Base-by-base conservation (phyloP, 2,888 invertebrate species). In the Platerodrilus igneus region DNA sequence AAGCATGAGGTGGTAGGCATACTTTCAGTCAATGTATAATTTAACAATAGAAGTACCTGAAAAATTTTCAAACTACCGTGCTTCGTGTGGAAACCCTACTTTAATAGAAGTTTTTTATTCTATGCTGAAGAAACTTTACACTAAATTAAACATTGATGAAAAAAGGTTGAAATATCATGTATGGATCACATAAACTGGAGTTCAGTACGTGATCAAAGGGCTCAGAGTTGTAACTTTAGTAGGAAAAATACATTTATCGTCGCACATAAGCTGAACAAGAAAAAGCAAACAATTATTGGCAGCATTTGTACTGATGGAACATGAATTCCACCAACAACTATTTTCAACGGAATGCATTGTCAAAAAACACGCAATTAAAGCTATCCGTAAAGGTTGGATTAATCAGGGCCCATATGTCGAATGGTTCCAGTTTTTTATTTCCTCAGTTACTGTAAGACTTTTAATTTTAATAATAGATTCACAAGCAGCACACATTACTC, bases 311-410 rank as follows among this genome's bases (percentile, higher is more conserved):
- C 26, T 9, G 14, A 41, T 27, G 27, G 13, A 13, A 38, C 26
- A 7, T 40, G 39, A 19, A 41, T 36, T 28, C 27, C 6, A 13
- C 16, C 20, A 7, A 17, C 28, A 15, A 29, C 16, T 39, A 49
- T 51, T 15, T 51, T 49, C 20, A 49, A 49, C 37, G 37, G 28
- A 44, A 35, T 38, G 34, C 33, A 20, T 35, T 28, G 11, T 38
- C 43, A 17, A 37, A 40, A 13, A 53, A 55, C 32, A 45, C 42
- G 21, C 16, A 46, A 31, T 39, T 39, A 9, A 19, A 50, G 40
- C 37, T 55, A 15, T 53, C 51, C 43, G 42, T 33, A 51, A 52
- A 21, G 50, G 50, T 10, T 53, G 49, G 50, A 51, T 52, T 25
- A 53, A 51, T 37, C 36, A 42, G 18, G 48, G 48, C 23, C 37